Conservation (phyloP, 1,140 invertebrate species). For the Mylabris phalerata region DNA sequence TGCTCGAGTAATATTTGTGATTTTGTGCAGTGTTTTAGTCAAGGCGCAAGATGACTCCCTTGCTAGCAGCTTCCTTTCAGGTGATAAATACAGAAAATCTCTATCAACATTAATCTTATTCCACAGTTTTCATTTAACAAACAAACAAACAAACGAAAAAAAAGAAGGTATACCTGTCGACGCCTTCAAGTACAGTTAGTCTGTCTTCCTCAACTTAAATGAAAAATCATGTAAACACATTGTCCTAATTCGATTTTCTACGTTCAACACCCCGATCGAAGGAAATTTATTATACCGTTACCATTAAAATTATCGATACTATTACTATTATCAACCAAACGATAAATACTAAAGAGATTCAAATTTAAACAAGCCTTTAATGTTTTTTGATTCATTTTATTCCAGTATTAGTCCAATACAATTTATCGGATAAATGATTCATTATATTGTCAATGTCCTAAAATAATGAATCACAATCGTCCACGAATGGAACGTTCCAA, state of each 20-base stretch:
- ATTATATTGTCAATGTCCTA: constrained; percentile 1
- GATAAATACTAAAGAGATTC: too few relatives aligned
- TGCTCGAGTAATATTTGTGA: constrained; percentile 20
- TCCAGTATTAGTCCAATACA: too few relatives aligned
- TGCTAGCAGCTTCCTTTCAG: constrained; percentile 69
- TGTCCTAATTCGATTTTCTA: too few relatives aligned
- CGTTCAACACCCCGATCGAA: constrained; percentile 5
- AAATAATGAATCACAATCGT: constrained; percentile 12
- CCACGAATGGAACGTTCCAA: constrained; percentile 5
- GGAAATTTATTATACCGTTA: constrained; percentile 12
- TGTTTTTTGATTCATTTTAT: too few relatives aligned
- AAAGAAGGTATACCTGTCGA: too few relatives aligned
- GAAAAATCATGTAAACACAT: constrained; percentile 11
- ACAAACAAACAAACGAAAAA: too few relatives aligned
- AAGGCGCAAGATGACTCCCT: constrained; percentile 64
- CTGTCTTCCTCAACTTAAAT: not conserved
- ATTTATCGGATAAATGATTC: not conserved
- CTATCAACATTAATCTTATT: too few relatives aligned
- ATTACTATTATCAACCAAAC: too few relatives aligned
- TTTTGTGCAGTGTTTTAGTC: constrained; percentile 20
- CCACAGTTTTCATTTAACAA: too few relatives aligned
- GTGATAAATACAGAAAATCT: constrained; percentile 41
- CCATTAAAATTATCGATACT: not conserved
- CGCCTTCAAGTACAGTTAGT: too few relatives aligned
- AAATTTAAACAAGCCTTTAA: too few relatives aligned